phyloP scores from a whole-genome alignment of 2,113 vertebrate genomes.

The Fulica atra region DNA sequence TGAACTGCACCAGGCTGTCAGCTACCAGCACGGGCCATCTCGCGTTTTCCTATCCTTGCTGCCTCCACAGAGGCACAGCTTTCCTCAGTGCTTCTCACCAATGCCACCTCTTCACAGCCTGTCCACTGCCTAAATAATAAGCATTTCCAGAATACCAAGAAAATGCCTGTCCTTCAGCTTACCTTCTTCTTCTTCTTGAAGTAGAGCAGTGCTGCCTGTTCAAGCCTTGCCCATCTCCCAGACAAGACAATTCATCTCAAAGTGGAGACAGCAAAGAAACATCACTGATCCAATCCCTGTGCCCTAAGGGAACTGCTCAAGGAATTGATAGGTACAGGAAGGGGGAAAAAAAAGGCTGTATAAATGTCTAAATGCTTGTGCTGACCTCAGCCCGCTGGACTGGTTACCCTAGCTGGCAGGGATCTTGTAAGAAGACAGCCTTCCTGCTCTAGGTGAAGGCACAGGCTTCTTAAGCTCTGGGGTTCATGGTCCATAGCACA shows the following conservation, averaged over 20 bases:
- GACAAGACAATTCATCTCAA: neutral
- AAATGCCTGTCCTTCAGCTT: neutral
- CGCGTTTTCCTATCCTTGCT: neutral
- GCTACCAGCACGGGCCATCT: neutral
- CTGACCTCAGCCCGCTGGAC: neutral
- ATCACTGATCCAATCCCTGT: neutral
- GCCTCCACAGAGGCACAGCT: neutral
- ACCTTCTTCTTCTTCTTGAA: fast-evolving
- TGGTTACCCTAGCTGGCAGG: neutral
- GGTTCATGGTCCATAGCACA: neutral
- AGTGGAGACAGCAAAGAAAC: neutral
- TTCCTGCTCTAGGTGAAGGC: neutral
- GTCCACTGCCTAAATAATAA: neutral
- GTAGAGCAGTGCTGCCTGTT: neutral
- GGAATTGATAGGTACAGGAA: neutral
- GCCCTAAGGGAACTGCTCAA: neutral
- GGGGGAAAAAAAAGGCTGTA: neutral
- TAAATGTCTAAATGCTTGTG: neutral
- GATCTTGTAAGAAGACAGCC: neutral
- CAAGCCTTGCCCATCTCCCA: neutral
- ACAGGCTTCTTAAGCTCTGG: neutral
- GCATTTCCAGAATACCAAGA: neutral
- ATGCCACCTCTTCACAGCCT: neutral
- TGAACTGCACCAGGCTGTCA: neutral
- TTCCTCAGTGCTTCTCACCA: neutral